These are phyloP conservation scores for Tachuris rubrigastra DNA, from an alignment of 2,113 vertebrate species.

Conservation along the genomic window DNA sequence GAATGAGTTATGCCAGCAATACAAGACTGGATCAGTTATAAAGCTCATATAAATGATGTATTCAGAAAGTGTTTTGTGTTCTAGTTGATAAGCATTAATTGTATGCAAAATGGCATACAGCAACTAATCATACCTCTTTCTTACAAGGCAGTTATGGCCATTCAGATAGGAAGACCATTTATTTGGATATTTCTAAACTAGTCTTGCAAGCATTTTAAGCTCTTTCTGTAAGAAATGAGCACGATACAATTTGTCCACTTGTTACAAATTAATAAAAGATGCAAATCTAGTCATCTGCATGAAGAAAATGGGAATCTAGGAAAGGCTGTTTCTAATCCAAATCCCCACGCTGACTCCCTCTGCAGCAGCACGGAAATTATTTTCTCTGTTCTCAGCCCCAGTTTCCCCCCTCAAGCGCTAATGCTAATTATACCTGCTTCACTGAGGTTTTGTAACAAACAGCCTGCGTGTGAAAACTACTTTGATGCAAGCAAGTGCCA, in stretches of 20 bases:
- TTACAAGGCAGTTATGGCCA: background rate
- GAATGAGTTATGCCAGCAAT: background rate
- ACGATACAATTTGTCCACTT: background rate
- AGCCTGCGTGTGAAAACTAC: constrained; percentile 43
- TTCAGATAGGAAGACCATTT: background rate
- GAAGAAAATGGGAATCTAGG: background rate
- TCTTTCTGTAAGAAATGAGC: constrained; percentile 8
- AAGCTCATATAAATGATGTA: constrained; percentile 39
- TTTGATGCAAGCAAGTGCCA: constrained; percentile 35
- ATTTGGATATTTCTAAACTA: constrained; percentile 19
- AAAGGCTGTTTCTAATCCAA: background rate
- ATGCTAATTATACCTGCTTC: constrained; percentile 63
- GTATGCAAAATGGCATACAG: constrained; percentile 39
- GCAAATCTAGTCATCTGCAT: background rate
- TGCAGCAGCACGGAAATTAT: constrained; percentile 17
- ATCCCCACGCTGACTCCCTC: background rate
- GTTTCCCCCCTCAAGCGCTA: constrained; percentile 12
- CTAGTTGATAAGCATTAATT: constrained; percentile 58
- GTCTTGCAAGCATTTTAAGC: constrained; percentile 22
- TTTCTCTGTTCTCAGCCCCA: constrained; percentile 1
- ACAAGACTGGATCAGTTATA: constrained; percentile 37
- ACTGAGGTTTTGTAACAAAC: constrained; percentile 55
- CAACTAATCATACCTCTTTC: background rate
- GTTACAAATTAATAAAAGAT: constrained; percentile 28
- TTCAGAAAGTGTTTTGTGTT: constrained; percentile 16